A percentile compares a stretch with the other conserved stretches of the same genome.
phyloP scores from a whole-genome alignment of 2,888 invertebrate species.

The Caenorhabditis sp. region DNA sequence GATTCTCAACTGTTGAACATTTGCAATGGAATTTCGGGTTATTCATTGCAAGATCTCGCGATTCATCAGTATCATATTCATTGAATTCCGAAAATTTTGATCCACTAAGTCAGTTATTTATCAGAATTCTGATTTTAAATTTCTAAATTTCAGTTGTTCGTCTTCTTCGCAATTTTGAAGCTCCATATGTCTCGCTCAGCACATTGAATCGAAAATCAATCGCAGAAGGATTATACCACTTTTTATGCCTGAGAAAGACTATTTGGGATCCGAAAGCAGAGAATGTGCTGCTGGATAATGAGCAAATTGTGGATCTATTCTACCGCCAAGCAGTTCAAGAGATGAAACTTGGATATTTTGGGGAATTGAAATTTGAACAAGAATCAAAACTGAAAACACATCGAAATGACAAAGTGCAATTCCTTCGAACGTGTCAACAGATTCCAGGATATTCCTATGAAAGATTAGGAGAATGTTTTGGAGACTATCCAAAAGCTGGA shows the following conservation, averaged over 20 bases:
- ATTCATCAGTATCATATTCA: constrained; percentile 21
- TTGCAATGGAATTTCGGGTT: constrained; percentile 87
- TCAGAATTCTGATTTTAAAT: constrained; percentile 1
- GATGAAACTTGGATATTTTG: constrained; percentile 16
- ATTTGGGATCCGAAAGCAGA: constrained; percentile 61
- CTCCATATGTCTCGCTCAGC: constrained; percentile 87
- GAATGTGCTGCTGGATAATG: constrained; percentile 59
- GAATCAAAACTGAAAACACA: constrained; percentile 26
- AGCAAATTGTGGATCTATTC: constrained; percentile 46
- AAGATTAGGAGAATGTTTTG: constrained; percentile 77
- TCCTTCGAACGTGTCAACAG: constrained; percentile 83
- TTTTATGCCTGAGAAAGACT: constrained; percentile 32
- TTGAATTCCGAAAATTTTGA: constrained; percentile 32
- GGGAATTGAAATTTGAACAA: constrained; percentile 27
- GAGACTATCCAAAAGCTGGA: constrained; percentile 36
- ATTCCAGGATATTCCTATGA: constrained; percentile 89
- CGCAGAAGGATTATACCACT: constrained; percentile 48
- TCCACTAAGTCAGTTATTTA: constrained; percentile 41
- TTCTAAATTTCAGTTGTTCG: constrained; percentile 78
- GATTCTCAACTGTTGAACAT: constrained; percentile 79
- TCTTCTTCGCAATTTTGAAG: constrained; percentile 94
- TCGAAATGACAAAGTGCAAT: constrained; percentile 75
- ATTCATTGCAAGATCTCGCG: constrained; percentile 81
- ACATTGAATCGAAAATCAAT: constrained; percentile 56
- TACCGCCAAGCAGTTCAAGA: constrained; percentile 56